Conservation (phyloP, 2,888 invertebrate species). For the Anoplius nigerrimus region DNA sequence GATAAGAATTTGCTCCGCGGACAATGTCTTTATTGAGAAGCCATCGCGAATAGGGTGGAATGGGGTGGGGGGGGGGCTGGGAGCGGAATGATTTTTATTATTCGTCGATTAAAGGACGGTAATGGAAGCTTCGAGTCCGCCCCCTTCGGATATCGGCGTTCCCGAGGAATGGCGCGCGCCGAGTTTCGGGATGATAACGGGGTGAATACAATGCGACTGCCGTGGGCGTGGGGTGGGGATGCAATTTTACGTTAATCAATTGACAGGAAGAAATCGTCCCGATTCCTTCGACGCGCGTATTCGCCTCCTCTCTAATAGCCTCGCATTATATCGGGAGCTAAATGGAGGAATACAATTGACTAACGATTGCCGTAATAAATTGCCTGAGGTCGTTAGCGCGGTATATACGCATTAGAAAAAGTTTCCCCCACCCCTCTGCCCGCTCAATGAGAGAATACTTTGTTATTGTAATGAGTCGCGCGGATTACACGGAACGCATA, state of each 20-base stretch:
- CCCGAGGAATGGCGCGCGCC: conserved; percentile 10
- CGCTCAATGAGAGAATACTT: no score
- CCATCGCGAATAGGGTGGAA: no score
- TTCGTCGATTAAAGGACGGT: conserved; percentile 58
- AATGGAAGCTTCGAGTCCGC: conserved; percentile 45
- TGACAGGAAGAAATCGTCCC: not conserved
- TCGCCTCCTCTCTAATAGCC: not conserved
- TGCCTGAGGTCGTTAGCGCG: no score
- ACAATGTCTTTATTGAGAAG: conserved; percentile 73
- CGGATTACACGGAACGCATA: no score
- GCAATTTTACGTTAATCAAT: no score
- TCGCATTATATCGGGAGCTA: no score
- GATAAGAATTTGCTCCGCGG: conserved; percentile 68
- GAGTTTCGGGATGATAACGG: conserved; percentile 43
- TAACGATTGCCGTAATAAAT: no score
- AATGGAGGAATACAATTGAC: no score
- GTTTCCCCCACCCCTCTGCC: no score
- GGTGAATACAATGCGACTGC: conserved; percentile 53
- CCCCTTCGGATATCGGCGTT: not conserved
- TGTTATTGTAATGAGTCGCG: no score
- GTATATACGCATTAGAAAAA: no score
- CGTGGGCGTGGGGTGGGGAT: conserved; percentile 7
- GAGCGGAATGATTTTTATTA: conserved; percentile 61
- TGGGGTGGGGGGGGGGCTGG: conserved; percentile 25
- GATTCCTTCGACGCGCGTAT: conserved; percentile 3